Evolutionary conservation across 2,113 vertebrate species (phyloP).

Genomic region (Zapus hudsonius): DNA sequence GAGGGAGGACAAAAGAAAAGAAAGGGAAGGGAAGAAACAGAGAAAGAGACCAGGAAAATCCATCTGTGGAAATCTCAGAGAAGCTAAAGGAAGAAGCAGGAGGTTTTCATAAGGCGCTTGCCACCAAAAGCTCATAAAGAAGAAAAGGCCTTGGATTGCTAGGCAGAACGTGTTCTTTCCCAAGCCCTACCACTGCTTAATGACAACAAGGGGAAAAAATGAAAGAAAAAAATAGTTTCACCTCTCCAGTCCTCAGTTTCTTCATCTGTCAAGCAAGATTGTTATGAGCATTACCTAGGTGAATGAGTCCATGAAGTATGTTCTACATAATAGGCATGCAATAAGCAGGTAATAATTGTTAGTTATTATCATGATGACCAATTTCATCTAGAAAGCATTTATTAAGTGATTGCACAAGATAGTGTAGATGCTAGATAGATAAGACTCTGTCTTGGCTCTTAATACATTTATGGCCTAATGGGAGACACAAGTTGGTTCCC

Average conservation of each 20-base stretch:
- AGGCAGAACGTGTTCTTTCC: neutral
- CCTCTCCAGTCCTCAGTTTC: neutral
- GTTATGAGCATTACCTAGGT: neutral
- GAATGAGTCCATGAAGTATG: neutral
- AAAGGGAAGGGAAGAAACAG: neutral
- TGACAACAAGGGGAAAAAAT: neutral
- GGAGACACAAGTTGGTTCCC: too few relatives aligned
- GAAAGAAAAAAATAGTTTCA: neutral
- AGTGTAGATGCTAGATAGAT: neutral
- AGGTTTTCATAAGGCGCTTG: neutral
- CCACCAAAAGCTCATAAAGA: neutral
- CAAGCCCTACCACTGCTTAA: neutral
- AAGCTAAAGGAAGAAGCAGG: neutral
- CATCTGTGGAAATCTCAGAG: neutral
- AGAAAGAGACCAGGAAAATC: neutral
- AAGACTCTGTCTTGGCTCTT: neutral
- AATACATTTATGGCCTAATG: neutral
- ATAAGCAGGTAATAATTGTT: neutral
- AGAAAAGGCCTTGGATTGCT: neutral
- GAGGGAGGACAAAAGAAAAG: too few relatives aligned
- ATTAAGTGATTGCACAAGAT: neutral
- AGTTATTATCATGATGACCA: neutral
- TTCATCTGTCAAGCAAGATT: neutral
- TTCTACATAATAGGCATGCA: neutral
- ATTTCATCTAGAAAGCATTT: neutral